Base-by-base conservation (phyloP, 2,797 vertebrate genomes). In the Salmo trutta region DNA sequence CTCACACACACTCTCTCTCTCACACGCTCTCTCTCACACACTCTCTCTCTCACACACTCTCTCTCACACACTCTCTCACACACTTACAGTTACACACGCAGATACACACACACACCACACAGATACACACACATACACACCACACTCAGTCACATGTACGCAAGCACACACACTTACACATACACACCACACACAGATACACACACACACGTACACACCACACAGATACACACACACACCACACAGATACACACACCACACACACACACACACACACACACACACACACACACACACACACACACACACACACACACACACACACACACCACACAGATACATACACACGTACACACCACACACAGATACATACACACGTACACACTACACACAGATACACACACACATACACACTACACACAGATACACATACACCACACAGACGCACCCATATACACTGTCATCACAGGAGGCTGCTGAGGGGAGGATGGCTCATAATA, bases 21-120 rank as follows among this genome's bases (percentile, higher is more conserved):
- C 51, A 73, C 19, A 74, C 41, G 51, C 66, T 76, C 64, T 79
- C 59, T 82, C 31, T 5, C 31, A 1, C 31, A 5, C 31, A 33
- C 31, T 1, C 31, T 5, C 31, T 33, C 31, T 33, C 31, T 1
- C 31, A 5, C 31, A 1, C 31, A 0, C 31, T 5, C 31, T 33
- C 31, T 33, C 31, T 33, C 31, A 5, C 31, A 24, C 5, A n/a
- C 54, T 59, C 33, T 6, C 56, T 7, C 56, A 6, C 19, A 6
- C 17, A 74, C n/a, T 21, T 36, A 36, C 33, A 36, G 33, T 36
- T 36, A 36, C 36, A 75, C 36, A 12, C 10, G 10, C 41, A 47
- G 10, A 47, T 12, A 12, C 59, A 71, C 70, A 72, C 70, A 54
- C 51, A 72, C 24, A 19, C 17, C 10, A 52, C 47, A 52, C 10